Evolutionary conservation across 2,113 vertebrate genomes (phyloP).

Genomic region (Oriolus oriolus): DNA sequence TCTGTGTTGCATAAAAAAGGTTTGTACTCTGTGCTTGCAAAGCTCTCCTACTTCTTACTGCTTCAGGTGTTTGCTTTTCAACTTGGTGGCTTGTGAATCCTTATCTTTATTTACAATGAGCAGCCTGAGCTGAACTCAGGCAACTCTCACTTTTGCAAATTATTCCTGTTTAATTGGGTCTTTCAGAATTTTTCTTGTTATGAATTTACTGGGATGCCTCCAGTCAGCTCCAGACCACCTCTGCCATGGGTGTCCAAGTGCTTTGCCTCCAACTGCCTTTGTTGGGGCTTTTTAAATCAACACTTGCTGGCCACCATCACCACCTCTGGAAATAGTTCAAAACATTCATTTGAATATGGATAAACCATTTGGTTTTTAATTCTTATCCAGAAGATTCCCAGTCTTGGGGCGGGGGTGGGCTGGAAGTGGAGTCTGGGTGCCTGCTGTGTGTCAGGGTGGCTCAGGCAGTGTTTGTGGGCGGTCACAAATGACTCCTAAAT

Average conservation of each 20-base stretch:
- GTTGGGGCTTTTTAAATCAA: rapidly evolving
- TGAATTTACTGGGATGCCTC: background rate
- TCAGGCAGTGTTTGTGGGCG: rapidly evolving
- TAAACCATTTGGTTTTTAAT: background rate
- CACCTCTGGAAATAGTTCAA: background rate
- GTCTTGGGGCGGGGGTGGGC: rapidly evolving
- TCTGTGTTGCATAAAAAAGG: background rate
- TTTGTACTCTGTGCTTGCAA: background rate
- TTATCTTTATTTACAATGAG: background rate
- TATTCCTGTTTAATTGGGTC: background rate
- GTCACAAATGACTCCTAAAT: background rate
- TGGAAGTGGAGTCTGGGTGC: background rate
- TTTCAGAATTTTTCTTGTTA: background rate
- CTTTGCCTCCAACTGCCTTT: background rate
- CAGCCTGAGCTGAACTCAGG: background rate
- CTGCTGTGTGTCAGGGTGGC: background rate
- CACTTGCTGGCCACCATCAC: background rate
- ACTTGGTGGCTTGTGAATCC: background rate
- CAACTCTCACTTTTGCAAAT: background rate
- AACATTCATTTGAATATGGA: background rate
- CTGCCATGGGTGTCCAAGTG: background rate
- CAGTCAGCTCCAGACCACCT: background rate
- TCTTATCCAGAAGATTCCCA: background rate
- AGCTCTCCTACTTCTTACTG: background rate
- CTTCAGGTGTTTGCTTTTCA: background rate